Evolutionary conservation across 1,140 invertebrate genomes (phyloP).

Genomic region (Macrocentrus cingulum): DNA sequence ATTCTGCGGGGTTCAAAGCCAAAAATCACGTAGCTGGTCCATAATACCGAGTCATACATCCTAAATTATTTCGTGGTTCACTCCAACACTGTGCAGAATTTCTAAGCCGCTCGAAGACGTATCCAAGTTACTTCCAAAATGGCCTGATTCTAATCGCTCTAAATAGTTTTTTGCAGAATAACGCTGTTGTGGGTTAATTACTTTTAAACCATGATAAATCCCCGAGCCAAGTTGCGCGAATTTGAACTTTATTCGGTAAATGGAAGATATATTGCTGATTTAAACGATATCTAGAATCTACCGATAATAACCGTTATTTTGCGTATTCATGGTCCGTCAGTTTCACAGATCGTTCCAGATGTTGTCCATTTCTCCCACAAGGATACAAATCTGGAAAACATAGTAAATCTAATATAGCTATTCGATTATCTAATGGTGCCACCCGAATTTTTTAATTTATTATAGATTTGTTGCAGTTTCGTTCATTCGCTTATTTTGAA

Average conservation of each 20-base stretch:
- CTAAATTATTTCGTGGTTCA: slow-evolving; percentile 34
- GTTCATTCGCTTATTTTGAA: slow-evolving; percentile 31
- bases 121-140: slow-evolving; percentile 34
- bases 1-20: slow-evolving; percentile 47
- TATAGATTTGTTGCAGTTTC: slow-evolving; percentile 22
- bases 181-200: slow-evolving; percentile 32
- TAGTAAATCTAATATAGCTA: slow-evolving; percentile 15
- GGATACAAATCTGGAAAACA: slow-evolving; percentile 31
- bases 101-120: slow-evolving; percentile 36
- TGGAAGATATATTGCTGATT: slow-evolving; percentile 25
- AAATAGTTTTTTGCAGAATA: slow-evolving; percentile 37
- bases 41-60: slow-evolving; percentile 43
- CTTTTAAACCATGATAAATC: slow-evolving; percentile 43
- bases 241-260: slow-evolving; percentile 16
- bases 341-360: slow-evolving; percentile 14
- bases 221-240: slow-evolving; percentile 30
- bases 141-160: slow-evolving; percentile 31
- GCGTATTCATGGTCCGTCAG: slow-evolving; percentile 10
- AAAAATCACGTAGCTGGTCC: slow-evolving; percentile 49
- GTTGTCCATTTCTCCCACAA: slow-evolving; percentile 16
- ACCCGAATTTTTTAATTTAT: slow-evolving; percentile 11
- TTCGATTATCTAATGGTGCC: background rate
- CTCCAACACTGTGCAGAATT: slow-evolving; percentile 40
- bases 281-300: slow-evolving; percentile 20
- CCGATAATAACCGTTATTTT: slow-evolving; percentile 21